phyloP scores from a whole-genome alignment of 2,113 vertebrate species.

The Anoura caudifer region DNA sequence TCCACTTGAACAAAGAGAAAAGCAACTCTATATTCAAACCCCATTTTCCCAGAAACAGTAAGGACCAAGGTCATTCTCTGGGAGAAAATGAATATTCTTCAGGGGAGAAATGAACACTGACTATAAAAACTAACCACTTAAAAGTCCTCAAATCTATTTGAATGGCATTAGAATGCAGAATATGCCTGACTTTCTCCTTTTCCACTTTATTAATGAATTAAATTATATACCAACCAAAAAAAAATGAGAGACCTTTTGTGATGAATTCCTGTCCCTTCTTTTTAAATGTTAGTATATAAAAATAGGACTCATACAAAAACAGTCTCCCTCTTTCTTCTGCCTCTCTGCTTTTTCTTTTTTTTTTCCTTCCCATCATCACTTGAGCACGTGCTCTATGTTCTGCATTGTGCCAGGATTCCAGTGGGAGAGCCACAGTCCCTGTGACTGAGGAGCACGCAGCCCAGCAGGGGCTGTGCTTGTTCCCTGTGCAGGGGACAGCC shows the following conservation, averaged over 20 bases:
- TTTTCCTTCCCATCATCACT: neutral
- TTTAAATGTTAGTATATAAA: neutral
- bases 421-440: neutral
- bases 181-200: neutral
- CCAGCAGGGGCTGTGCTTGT: neutral
- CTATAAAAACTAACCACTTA: neutral
- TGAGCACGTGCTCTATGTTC: slow-evolving; percentile 38
- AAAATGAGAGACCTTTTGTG: neutral
- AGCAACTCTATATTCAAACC: neutral
- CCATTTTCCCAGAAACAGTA: neutral
- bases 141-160: neutral
- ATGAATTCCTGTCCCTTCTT: neutral
- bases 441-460: neutral
- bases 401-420: neutral
- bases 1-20: slow-evolving; percentile 20
- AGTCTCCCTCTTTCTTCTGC: neutral
- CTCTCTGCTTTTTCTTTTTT: slow-evolving; percentile 24
- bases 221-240: neutral
- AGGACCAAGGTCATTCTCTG: neutral
- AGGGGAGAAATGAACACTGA: slow-evolving; percentile 15
- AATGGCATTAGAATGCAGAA: neutral
- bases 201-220: neutral
- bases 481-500: neutral
- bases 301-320: neutral
- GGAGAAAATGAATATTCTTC: neutral